Base-by-base conservation (phyloP, 2,113 vertebrate species). In the Tautogolabrus adspersus region DNA sequence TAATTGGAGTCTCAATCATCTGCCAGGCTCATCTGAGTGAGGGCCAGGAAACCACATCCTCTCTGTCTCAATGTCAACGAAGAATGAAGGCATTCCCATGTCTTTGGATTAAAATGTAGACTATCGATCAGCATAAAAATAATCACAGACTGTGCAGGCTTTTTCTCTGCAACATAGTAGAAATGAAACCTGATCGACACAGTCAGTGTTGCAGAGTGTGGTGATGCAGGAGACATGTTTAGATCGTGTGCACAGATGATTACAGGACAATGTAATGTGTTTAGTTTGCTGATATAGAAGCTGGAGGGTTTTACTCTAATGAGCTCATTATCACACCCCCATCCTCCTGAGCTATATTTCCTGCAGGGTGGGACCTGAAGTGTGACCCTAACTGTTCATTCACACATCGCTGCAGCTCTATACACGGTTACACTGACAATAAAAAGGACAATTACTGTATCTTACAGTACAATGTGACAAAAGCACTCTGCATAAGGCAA, bases 281-380 rank as follows among this genome's bases (percentile, higher is more conserved):
- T 81, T 23, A 38, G 16, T 77, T 56, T 76, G 40, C 72, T 70
- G 62, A 76, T 26, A 13, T 59, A 77, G 38, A 9, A 0, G 19
- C 18, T 64, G 18, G 42, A 62, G 63, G 83, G 16, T 63, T 64
- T 63, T 23, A 4, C 71, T 56, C 42, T 87, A 85, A 88, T 73
- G 80, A 87, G 74, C 70, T 85, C 59, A 71, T 88, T 75, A 81
- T 38, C 37, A 61, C 67, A 49, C 52, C 59, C 15, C n/a, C 46
- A 21, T 61, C 58, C 72, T 65, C 19, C 40, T 37, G n/a, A 75
- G 67, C 73, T 44, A 0, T 23, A 61, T 34, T 55, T 66, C 66
- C 58, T 64, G 8, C 16, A 72, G 37, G 47, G 60, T 21, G 69
- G 51, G 54, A 62, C 47, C 55, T 34, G 15, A 26, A 70, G 12